phyloP scores from a whole-genome alignment of 2,888 invertebrate genomes.

The Volucella bombylans region DNA sequence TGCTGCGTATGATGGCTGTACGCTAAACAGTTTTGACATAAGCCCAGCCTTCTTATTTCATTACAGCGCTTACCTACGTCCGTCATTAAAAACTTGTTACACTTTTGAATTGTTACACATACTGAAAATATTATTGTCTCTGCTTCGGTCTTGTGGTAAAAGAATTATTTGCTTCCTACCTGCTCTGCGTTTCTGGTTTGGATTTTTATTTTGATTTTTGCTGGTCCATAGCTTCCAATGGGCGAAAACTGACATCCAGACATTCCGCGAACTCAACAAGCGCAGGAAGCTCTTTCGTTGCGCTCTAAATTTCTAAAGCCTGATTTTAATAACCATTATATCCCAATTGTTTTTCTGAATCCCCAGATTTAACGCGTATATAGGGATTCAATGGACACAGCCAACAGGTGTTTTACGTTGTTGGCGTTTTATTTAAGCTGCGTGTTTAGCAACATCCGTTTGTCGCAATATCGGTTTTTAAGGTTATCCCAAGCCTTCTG shows the following conservation, averaged over 20 bases:
- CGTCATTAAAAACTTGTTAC: constrained; percentile 14
- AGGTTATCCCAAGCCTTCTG: too few species aligned
- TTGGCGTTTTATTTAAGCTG: background rate
- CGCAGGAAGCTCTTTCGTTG: background rate
- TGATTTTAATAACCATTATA: background rate
- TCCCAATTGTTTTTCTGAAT: background rate
- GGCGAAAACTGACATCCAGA: constrained; percentile 6
- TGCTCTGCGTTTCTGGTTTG: background rate
- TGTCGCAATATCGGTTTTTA: too few species aligned
- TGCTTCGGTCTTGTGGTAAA: too few species aligned
- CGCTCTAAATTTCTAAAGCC: background rate
- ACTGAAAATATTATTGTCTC: constrained; percentile 2
- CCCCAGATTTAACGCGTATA: background rate
- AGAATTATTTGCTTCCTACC: background rate
- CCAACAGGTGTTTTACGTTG: background rate
- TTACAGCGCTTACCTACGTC: too few species aligned
- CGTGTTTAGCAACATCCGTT: too few species aligned
- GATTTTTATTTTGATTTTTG: background rate
- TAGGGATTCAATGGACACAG: constrained; percentile 3
- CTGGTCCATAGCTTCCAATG: constrained; percentile 8
- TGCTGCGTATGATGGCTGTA: too few species aligned
- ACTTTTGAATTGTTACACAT: constrained; percentile 11
- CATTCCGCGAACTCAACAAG: background rate
- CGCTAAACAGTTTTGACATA: constrained; percentile 22
- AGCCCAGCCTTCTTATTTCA: background rate